Evolutionary conservation across 2,888 invertebrate genomes (phyloP).

Genomic region (Dolomedes plantarius): DNA sequence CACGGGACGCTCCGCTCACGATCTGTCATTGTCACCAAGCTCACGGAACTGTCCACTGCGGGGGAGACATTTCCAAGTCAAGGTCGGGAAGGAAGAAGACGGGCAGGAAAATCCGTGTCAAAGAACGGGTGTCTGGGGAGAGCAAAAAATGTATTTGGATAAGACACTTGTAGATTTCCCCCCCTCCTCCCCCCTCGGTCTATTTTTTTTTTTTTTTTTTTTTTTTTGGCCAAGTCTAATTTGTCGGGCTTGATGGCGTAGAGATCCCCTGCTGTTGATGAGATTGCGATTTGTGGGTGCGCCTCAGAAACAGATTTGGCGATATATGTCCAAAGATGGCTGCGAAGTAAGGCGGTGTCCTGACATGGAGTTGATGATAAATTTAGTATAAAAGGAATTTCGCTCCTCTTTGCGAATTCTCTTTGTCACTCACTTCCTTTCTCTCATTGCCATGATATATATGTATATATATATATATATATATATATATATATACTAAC

Average conservation of each 20-base stretch:
- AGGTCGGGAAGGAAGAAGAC: background rate
- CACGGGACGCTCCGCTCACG: background rate
- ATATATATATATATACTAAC: no score
- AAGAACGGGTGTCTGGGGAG: background rate
- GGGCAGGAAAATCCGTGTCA: slow-evolving; percentile 16
- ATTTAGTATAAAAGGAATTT: no score
- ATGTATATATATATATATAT: no score
- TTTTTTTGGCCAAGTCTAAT: slow-evolving; percentile 29
- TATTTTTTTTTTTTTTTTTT: background rate
- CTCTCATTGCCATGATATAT: no score
- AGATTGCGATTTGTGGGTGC: slow-evolving; percentile 40
- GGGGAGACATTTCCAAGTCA: slow-evolving; percentile 13
- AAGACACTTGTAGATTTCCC: background rate
- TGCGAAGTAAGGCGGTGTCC: background rate
- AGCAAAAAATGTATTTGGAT: background rate
- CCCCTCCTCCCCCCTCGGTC: no score
- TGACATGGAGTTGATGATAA: background rate
- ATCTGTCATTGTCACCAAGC: slow-evolving; percentile 12
- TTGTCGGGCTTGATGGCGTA: slow-evolving; percentile 46
- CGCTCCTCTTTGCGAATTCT: no score
- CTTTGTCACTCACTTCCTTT: no score
- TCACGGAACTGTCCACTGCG: slow-evolving; percentile 16
- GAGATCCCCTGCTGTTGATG: slow-evolving; percentile 26
- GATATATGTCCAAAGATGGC: slow-evolving; percentile 7
- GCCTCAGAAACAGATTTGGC: slow-evolving; percentile 36